Evolutionary conservation across 2,888 invertebrate genomes (phyloP).

Genomic region (Leptopilina myrica): DNA sequence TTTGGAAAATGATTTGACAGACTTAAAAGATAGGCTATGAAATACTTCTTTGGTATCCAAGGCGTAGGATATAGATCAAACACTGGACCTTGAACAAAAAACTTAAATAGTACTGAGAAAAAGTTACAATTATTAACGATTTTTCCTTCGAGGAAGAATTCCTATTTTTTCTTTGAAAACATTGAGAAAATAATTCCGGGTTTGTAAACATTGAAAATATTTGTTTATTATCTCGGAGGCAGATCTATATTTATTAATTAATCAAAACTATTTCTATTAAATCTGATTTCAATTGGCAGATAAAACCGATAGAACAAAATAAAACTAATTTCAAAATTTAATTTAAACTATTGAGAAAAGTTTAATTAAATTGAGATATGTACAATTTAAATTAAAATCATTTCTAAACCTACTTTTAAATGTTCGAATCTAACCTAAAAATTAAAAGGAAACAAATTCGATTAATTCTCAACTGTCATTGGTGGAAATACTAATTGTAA

Average conservation of each 20-base stretch:
- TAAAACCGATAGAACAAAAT: background rate
- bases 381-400: no score
- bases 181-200: no score
- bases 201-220: no score
- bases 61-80: conserved; percentile 32
- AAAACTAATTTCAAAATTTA: background rate
- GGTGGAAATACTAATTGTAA: no score
- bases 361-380: background rate
- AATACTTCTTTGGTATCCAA: conserved; percentile 23
- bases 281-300: background rate
- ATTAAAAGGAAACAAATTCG: no score
- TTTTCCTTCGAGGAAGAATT: background rate
- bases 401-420: no score
- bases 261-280: background rate
- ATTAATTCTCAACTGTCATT: no score
- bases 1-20: conserved; percentile 13
- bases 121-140: background rate
- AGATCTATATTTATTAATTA: background rate
- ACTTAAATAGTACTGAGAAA: background rate
- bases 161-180: background rate
- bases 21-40: background rate
- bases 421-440: no score
- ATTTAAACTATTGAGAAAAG: background rate
- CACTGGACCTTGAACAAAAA: conserved; percentile 4
- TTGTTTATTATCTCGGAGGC: no score